Base-by-base conservation (phyloP, 2,888 invertebrate genomes). In the Clivina fossor region DNA sequence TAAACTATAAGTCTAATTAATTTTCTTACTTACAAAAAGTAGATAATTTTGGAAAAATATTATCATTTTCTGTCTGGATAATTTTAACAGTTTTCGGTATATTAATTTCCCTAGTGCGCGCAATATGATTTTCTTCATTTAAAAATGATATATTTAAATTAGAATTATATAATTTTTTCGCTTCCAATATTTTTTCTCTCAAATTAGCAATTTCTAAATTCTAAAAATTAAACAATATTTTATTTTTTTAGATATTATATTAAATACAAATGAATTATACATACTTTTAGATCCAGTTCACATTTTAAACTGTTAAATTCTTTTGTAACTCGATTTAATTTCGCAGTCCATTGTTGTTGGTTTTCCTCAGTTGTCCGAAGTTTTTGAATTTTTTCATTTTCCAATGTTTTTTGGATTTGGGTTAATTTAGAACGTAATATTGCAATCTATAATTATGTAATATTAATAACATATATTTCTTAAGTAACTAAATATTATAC, bases 221-320 rank as follows among this genome's bases (percentile, higher is more conserved):
- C 80, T 81, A 71, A 54, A 78, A 74, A 47, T 7, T 15, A 46
- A 26, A 13, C 4, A 33, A 13, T 20, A 16, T 35, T 11, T 3
- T n/a, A n/a, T n/a, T 7, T 30, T 32, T n/a, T 20, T 22, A 13
- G 13, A 43, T 19, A 16, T 24, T 9, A 43, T 4, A 26, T 28
- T 37, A 22, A 13, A 41, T 41, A 51, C 16, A 7, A 44, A 41
- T 13, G n/a, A 4, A 13, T 15, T 16, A 44, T n/a, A 26, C 28
- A 24, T 47, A 80, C 81, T 74, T 81, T 81, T 66, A 81, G 80
- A 64, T 81, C 81, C 37, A 82, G 67, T 64, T 81, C 77, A 48
- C 76, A 79, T 61, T 73, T 74, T 43, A 79, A 68, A 60, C 76
- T 73, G 51, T 72, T 70, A 61, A 78, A 65, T 62, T 80, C 76